Base-by-base conservation (phyloP, 2,113 vertebrate genomes). In the Motacilla alba region DNA sequence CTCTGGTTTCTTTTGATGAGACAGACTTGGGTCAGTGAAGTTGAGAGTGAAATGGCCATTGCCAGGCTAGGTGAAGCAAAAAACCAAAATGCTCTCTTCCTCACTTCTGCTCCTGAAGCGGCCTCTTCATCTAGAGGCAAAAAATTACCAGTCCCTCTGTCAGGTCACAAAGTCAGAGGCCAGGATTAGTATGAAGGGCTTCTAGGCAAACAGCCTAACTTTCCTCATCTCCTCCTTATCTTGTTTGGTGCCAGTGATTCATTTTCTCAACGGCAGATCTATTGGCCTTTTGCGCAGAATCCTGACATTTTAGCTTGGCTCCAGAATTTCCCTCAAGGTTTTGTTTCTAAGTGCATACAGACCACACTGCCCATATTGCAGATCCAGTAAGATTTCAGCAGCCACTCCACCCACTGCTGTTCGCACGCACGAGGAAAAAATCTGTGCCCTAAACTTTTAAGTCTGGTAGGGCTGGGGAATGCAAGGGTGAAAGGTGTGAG, bases 1-100 rank as follows among this genome's bases (percentile, higher is more conserved):
- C 95, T 94, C 91, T 63, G 68, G 49, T 90, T 96, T 89, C 94
- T 94, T 95, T 95, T 94, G 85, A 93, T 94, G 63, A 95, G 88
- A 70, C n/a, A 90, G 90, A 26, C 84, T 62, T 69, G 63, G 95
- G 92, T 93, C 92, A 90, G 80, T 87, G 76, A 55, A 69, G 84
- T 80, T 83, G 86, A 88, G 87, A 95, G 70, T 44, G 35, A 91
- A 95, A 52, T 87, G 90, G 83, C 73, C 88, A 88, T 59, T 39
- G 11, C 27, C 33, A 82, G 58, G 44, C 26, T 80, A 75, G 66
- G 55, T 87, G 82, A 96, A 91, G 55, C n/a, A 74, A 89, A 68
- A 72, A 82, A 52, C 43, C 0, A 0, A 80, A 76, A 87, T 2
- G 2, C n/a, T 63, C 37, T 93, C 84, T 67, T 53, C 66, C 41